phyloP scores from a whole-genome alignment of 2,888 invertebrate species.

The Branchipolynoe longqiensis region DNA sequence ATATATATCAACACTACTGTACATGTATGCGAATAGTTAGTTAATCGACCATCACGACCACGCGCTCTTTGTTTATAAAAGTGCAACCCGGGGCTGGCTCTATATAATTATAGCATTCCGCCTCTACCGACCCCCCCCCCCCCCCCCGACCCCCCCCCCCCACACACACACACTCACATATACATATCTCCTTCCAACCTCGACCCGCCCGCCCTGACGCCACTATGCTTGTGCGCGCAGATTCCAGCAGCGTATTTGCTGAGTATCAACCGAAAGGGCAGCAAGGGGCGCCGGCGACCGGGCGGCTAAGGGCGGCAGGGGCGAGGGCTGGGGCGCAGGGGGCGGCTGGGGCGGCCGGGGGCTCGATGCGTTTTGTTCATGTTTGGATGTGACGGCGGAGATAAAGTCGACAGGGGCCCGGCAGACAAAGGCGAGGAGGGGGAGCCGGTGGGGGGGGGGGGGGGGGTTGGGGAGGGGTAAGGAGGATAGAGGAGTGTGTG shows the following conservation, averaged over 20 bases:
- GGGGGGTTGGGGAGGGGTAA: no score
- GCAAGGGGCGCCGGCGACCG: background rate
- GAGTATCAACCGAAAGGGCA: background rate
- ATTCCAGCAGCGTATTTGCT: conserved; percentile 32
- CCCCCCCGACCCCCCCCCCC: conserved; percentile 7
- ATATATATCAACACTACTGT: no score
- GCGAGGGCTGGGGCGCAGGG: no score
- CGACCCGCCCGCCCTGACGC: background rate
- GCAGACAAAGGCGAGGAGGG: conserved; percentile 31
- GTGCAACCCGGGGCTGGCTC: no score
- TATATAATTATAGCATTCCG: no score
- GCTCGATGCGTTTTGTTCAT: conserved; percentile 48
- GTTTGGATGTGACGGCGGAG: conserved; percentile 7
- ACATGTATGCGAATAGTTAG: no score
- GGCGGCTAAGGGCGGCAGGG: no score
- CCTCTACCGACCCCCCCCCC: background rate
- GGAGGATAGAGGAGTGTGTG: no score
- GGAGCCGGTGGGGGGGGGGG: background rate
- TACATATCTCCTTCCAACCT: background rate
- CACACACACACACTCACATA: no score
- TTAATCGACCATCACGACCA: no score
- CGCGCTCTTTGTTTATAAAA: no score
- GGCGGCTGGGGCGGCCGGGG: background rate
- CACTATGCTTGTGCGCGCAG: background rate
- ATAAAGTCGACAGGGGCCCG: background rate